phyloP scores from a whole-genome alignment of 2,888 invertebrate species.

The Acrocera orbiculus region DNA sequence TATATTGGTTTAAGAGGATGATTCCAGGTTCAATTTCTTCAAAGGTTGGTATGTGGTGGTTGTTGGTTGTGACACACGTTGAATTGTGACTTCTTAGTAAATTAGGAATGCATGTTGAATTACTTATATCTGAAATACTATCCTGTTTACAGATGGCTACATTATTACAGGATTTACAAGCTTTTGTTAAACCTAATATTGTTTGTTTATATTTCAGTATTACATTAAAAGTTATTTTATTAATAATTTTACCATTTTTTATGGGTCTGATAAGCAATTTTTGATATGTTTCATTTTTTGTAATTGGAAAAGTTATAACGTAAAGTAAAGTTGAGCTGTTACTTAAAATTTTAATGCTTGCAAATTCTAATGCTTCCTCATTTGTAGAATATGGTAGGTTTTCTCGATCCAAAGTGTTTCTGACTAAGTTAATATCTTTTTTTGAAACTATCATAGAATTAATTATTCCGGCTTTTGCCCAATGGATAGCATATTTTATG shows the following conservation, averaged over 20 bases:
- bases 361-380: slow-evolving; percentile 13
- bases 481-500: slow-evolving; percentile 10
- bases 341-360: slow-evolving; percentile 12
- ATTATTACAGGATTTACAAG: slow-evolving; percentile 9
- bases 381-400: slow-evolving; percentile 11
- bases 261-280: slow-evolving; percentile 8
- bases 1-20: slow-evolving; percentile 11
- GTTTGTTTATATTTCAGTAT: slow-evolving; percentile 10
- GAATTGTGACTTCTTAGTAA: slow-evolving; percentile 9
- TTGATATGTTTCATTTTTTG: slow-evolving; percentile 9
- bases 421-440: slow-evolving; percentile 7
- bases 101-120: slow-evolving; percentile 10
- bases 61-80: slow-evolving; percentile 8
- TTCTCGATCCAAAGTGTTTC: slow-evolving; percentile 9
- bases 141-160: slow-evolving; percentile 8
- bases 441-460: slow-evolving; percentile 10
- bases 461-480: slow-evolving; percentile 8
- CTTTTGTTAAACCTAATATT: slow-evolving; percentile 8
- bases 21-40: slow-evolving; percentile 10
- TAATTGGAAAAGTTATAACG: slow-evolving; percentile 12
- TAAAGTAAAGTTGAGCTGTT: slow-evolving; percentile 10
- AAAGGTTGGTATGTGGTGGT: slow-evolving; percentile 7
- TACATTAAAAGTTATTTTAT: slow-evolving; percentile 8
- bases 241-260: slow-evolving; percentile 7
- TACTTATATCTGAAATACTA: slow-evolving; percentile 8